Evolutionary conservation across 2,888 invertebrate species (phyloP), one percentile per base, ranked within the genome.

Genomic region (Abrostola triplasia): DNA sequence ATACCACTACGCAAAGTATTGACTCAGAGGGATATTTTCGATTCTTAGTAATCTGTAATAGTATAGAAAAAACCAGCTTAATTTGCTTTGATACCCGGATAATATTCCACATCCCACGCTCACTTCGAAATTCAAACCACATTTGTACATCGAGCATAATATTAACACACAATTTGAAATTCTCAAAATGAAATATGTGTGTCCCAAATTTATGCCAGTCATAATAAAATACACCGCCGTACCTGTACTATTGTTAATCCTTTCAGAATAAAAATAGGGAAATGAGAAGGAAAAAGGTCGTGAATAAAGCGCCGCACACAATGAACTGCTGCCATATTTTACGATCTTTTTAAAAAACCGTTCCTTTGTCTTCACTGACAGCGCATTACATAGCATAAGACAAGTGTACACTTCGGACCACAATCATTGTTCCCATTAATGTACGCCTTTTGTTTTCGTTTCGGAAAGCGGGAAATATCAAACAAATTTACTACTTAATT

Each of bases 161-260:
- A 50, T 13, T 47, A 36, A 55, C 44, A 37, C 36, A 11, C 10
- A 44, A 41, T 56, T 12, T 49, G 49, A 36, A 57, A 59, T 55
- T 52, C 37, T 12, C 13, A 64, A 76, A 76, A 59, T 70, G 56
- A 71, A 76, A 76, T 62, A 70, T 70, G 73, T 76, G 70, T 70
- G 70, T 58, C 60, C 67, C 61, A 72, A 84, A 87, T 85, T 84
- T 82, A 85, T 76, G 84, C 88, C 77, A 80, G 83, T 88, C 85
- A 88, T 81, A 83, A 84, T 83, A 86, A 86, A 86, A 80, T 81
- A 76, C 65, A 68, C 67, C 77, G 66, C 77, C 77, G 79, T 83
- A 91, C 91, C 90, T 90, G 90, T 87, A 84, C 89, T 87, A 90
- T 91, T 91, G 90, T 92, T 90, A 92, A 92, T 92, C 92, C 92